phyloP scores from a whole-genome alignment of 35 echinoderm and acorn worm genomes.

The Eucidaris tribuloides region DNA sequence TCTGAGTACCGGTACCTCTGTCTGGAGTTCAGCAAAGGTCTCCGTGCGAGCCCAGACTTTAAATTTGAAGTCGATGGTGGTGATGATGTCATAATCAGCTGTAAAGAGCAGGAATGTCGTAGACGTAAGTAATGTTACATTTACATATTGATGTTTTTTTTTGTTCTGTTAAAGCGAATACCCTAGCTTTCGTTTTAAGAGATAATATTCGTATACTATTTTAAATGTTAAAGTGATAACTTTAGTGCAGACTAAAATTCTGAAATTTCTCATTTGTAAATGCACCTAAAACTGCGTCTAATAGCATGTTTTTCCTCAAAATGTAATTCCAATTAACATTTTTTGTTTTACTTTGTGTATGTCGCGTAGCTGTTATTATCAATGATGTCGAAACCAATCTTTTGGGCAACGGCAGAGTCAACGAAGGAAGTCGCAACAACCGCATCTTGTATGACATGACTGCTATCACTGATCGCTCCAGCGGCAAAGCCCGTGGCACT shows the following conservation, averaged over 20 bases:
- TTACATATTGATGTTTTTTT: no score
- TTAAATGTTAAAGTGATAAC: no score
- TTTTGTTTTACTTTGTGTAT: no score
- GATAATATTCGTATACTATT: no score
- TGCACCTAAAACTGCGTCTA: no score
- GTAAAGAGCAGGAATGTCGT: slow-evolving; percentile 67
- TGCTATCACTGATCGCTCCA: slow-evolving; percentile 57
- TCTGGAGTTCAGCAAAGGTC: slow-evolving; percentile 78
- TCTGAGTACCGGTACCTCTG: slow-evolving; percentile 72
- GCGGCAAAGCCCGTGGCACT: slow-evolving; percentile 61
- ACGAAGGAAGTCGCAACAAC: slow-evolving; percentile 55
- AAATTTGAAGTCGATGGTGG: slow-evolving; percentile 69
- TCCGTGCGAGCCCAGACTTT: slow-evolving; percentile 73
- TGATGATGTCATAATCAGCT: slow-evolving; percentile 55
- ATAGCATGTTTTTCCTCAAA: no score
- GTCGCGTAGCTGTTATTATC: slow-evolving; percentile 38
- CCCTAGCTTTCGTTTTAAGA: no score
- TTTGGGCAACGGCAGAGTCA: slow-evolving; percentile 14
- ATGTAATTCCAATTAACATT: no score
- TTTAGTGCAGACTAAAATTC: no score
- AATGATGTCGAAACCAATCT: slow-evolving; percentile 28
- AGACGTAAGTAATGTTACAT: slow-evolving; percentile 91
- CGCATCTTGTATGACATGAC: slow-evolving; percentile 60
- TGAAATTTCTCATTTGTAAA: no score
- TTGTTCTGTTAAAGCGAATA: no score